These are phyloP conservation scores for Macrosteles quadrilineatus DNA, from an alignment of 1,140 invertebrate genomes.

Conservation along the genomic window DNA sequence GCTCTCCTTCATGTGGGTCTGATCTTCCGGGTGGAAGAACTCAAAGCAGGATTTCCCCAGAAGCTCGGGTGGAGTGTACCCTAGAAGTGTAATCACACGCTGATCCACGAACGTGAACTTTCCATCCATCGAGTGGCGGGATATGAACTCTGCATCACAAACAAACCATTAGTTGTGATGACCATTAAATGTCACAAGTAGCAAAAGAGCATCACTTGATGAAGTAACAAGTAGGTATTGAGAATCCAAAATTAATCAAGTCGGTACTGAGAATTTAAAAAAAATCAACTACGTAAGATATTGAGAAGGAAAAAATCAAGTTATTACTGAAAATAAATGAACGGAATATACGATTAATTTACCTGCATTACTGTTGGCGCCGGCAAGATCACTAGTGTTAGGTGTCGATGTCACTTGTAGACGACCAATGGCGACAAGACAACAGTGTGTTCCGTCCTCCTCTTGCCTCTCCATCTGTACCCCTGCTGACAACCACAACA, in stretches of 20 bases:
- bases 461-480: slow-evolving; percentile 83
- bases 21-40: slow-evolving; percentile 95
- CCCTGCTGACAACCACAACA: slow-evolving; percentile 59
- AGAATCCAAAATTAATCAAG: too few relatives aligned
- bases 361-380: slow-evolving; percentile 76
- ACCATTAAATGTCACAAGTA: too few relatives aligned
- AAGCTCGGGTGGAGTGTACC: slow-evolving; percentile 91
- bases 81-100: slow-evolving; percentile 85
- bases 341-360: too few relatives aligned
- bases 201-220: too few relatives aligned
- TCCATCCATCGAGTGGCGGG: slow-evolving; percentile 90
- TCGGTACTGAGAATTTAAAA: too few relatives aligned
- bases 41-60: slow-evolving; percentile 95
- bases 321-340: too few relatives aligned
- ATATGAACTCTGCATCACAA: slow-evolving; percentile 80
- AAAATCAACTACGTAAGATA: too few relatives aligned
- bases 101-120: slow-evolving; percentile 99
- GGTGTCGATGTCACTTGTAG: slow-evolving; percentile 95
- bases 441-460: slow-evolving; percentile 88
- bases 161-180: slow-evolving; percentile 29
- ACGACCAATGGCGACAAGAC: slow-evolving; percentile 96
- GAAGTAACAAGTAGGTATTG: too few relatives aligned
- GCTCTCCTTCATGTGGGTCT: slow-evolving; percentile 95
- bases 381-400: slow-evolving; percentile 84
- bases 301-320: too few relatives aligned